Base-by-base conservation (phyloP, 2,888 invertebrate species). In the Sarcophaga carnaria region DNA sequence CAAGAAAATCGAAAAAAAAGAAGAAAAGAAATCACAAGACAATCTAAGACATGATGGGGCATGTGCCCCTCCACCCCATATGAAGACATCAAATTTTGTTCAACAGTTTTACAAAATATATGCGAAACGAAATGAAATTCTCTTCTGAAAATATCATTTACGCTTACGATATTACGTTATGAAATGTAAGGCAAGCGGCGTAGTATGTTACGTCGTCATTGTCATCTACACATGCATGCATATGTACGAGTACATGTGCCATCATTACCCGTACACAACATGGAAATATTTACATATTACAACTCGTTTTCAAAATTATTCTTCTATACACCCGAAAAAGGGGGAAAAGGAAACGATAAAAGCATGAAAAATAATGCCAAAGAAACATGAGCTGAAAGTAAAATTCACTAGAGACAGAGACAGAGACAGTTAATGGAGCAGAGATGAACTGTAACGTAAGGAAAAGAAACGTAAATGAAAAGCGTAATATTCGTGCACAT, bases 131-230 rank as follows among this genome's bases (percentile, higher is more conserved):
- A 37, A 70, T 64, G 63, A 60, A 17, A 59, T 22, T 59, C 47
- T 22, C 22, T 89, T 91, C 88, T 89, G 88, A 91, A 91, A 91
- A 91, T 91, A 91, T 90, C 88, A 67, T 72, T 78, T 89, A 90
- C 90, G 90, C 90, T 90, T 91, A 88, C 90, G 86, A 91, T 90
- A 90, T 91, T 89, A 91, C 90, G 90, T 90, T 92, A 91, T 92
- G 91, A 91, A 92, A 92, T 90, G 90, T 91, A 89, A 89, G 14
- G 14, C 12, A 54, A 17, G 3, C 14, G 54, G 14, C 1, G 17
- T 0, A 54, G 17, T 54, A 54, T 2, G 17, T 14, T 90, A 90
- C 91, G 90, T 90, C 89, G 90, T 89, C 90, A 89, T 89, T 11
- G 6, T 14, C 54, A 27, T 49, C 14, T n/a, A 37, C 74, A 25